Conservation (phyloP, 2,888 invertebrate species). For the Drosophila robusta region DNA sequence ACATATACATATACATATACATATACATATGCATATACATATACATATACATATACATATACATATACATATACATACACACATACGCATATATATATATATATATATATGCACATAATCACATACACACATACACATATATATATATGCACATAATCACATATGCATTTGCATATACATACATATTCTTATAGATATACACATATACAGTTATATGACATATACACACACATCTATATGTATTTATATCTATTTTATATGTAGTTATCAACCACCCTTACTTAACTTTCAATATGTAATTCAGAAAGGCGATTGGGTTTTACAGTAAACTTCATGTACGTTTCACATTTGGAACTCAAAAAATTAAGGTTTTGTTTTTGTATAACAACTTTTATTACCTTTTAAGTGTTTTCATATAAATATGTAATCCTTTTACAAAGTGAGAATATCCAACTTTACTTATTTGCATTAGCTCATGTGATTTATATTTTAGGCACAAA, state of each 20-base stretch:
- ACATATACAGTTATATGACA: not conserved
- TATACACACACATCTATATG: too few species aligned
- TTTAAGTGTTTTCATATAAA: constrained; percentile 25
- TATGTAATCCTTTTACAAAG: constrained; percentile 23
- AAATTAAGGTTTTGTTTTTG: not conserved
- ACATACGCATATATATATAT: not conserved
- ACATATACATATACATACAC: not conserved
- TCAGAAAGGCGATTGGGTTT: not conserved
- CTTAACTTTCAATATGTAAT: not conserved
- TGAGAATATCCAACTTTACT: constrained; percentile 16
- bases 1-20: not conserved
- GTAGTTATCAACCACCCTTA: not conserved
- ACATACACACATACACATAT: not conserved
- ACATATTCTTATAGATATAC: not conserved
- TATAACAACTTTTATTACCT: constrained; percentile 15
- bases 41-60: not conserved
- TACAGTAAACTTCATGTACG: not conserved
- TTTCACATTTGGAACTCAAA: not conserved
- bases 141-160: not conserved
- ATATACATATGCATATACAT: constrained; percentile 1
- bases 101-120: not conserved
- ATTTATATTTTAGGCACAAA: constrained; percentile 29
- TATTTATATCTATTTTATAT: too few species aligned
- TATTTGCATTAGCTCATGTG: constrained; percentile 23
- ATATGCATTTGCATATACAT: too few species aligned